Evolutionary conservation across 2,797 vertebrate species (phyloP).

Genomic region (Garrulus glandarius): DNA sequence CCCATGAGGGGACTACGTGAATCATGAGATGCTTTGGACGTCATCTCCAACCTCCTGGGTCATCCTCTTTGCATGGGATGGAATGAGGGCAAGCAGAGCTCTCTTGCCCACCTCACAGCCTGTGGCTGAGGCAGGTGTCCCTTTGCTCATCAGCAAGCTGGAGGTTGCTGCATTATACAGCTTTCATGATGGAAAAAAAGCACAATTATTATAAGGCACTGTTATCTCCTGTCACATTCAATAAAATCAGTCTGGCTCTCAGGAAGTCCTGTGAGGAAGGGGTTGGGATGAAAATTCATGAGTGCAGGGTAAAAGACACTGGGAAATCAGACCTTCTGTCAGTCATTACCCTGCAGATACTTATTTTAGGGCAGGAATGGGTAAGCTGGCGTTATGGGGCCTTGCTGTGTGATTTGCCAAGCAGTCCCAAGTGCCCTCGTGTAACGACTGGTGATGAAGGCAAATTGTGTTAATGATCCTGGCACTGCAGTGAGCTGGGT

Average conservation of each 20-base stretch:
- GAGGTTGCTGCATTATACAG: not conserved
- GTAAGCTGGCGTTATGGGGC: not conserved
- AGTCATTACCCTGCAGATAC: not conserved
- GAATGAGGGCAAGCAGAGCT: not conserved
- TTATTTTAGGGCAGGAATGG: not conserved
- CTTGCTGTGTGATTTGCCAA: not conserved
- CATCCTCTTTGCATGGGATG: not conserved
- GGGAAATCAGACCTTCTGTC: not conserved
- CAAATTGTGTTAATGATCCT: not conserved
- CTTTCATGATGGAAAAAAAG: not conserved
- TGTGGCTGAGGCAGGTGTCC: not conserved
- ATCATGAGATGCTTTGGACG: not conserved
- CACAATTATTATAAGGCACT: not conserved
- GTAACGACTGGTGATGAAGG: not conserved
- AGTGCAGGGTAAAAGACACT: not conserved
- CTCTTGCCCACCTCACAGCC: not conserved
- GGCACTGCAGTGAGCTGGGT: not conserved
- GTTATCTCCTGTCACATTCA: constrained; percentile 24
- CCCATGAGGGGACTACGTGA: not conserved
- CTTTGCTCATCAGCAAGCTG: not conserved
- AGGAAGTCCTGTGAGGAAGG: constrained; percentile 2
- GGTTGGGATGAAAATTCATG: not conserved
- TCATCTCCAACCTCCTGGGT: not conserved
- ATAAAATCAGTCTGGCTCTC: not conserved
- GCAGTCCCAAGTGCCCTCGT: not conserved